These are phyloP conservation scores for Penaeus japonicus DNA, from an alignment of 1,140 invertebrate species.

Conservation along the genomic window DNA sequence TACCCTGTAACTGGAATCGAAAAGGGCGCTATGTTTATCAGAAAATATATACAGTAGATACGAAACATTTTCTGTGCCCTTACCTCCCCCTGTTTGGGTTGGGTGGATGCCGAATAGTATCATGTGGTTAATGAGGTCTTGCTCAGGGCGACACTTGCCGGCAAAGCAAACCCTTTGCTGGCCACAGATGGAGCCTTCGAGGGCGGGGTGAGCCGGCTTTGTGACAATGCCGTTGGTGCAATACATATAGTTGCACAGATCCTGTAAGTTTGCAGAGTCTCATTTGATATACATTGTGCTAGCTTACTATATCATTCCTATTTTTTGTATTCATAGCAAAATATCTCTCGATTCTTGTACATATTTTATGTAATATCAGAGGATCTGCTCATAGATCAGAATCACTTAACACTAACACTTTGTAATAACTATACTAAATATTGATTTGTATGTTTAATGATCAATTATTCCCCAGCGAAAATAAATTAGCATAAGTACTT, in stretches of 20 bases:
- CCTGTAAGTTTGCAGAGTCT: slow-evolving; percentile 61
- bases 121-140: slow-evolving; percentile 2
- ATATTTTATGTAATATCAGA: too few species aligned
- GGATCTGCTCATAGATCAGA: too few species aligned
- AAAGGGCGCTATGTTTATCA: too few species aligned
- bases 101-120: not conserved
- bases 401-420: too few species aligned
- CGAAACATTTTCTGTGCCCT: not conserved
- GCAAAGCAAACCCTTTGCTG: slow-evolving; percentile 33
- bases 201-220: slow-evolving; percentile 73
- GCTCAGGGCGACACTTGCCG: slow-evolving; percentile 29
- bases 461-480: too few species aligned
- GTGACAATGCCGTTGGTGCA: slow-evolving; percentile 66
- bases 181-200: slow-evolving; percentile 70
- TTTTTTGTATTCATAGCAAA: too few species aligned
- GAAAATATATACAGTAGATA: not conserved
- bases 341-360: too few species aligned
- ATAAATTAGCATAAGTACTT: not conserved
- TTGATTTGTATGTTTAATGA: too few species aligned
- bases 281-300: too few species aligned
- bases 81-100: not conserved
- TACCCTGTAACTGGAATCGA: too few species aligned
- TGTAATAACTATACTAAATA: too few species aligned
- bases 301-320: too few species aligned
- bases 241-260: slow-evolving; percentile 69